A percentile compares a stretch with the other conserved stretches of the same genome.
phyloP scores from a whole-genome alignment of 2,888 invertebrate genomes.

The Limnephilus lunatus region DNA sequence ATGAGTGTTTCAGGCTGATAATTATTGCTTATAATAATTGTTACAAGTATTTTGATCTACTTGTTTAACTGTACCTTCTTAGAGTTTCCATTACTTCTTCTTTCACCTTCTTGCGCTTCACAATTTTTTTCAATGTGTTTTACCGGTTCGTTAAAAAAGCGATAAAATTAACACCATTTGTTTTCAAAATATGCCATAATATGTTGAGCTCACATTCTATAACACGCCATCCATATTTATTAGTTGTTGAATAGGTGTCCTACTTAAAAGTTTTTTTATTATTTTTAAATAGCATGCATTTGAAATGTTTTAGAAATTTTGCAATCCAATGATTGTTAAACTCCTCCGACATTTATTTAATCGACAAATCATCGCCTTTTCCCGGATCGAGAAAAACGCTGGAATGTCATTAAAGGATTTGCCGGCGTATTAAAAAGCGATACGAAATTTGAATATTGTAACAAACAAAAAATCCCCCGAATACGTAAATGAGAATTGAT shows the following conservation, averaged over 20 bases:
- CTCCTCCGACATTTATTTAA: neutral
- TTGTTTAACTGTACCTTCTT: too few relatives aligned
- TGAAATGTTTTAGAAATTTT: neutral
- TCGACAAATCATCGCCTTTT: constrained; percentile 1
- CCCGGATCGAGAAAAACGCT: constrained; percentile 16
- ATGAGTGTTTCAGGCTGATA: too few relatives aligned
- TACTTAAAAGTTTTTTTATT: too few relatives aligned
- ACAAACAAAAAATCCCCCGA: neutral
- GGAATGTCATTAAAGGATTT: constrained; percentile 37
- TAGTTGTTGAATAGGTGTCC: too few relatives aligned
- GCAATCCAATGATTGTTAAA: neutral
- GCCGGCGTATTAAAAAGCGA: constrained; percentile 36
- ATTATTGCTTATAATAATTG: too few relatives aligned
- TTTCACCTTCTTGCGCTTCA: too few relatives aligned
- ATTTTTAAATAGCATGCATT: too few relatives aligned
- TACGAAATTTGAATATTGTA: constrained; percentile 40
- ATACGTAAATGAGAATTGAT: constrained; percentile 46
- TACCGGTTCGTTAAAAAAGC: neutral
- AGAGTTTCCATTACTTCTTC: too few relatives aligned
- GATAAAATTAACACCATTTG: neutral
- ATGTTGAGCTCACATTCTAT: too few relatives aligned
- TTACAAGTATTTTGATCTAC: too few relatives aligned
- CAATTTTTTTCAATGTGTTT: neutral
- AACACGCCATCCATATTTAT: too few relatives aligned
- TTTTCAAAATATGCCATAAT: too few relatives aligned